phyloP scores from a whole-genome alignment of 2,797 vertebrate genomes.

The Manis javanica region DNA sequence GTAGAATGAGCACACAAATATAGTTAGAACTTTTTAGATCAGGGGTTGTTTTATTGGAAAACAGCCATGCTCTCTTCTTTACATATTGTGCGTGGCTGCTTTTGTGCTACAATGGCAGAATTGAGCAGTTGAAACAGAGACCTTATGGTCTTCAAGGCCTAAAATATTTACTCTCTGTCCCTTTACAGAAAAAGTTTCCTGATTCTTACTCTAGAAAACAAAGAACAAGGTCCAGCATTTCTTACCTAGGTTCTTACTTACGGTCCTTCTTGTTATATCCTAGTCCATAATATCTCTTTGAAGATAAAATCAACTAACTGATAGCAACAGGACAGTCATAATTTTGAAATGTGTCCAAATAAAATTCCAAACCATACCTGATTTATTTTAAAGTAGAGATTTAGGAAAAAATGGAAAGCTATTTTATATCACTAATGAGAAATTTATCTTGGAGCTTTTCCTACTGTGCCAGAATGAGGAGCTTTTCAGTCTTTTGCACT shows the following conservation, averaged over 20 bases:
- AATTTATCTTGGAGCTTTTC: constrained; percentile 56
- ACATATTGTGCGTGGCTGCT: background rate
- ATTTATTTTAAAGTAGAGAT: constrained; percentile 65
- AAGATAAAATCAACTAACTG: constrained; percentile 25
- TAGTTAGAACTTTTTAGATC: constrained; percentile 46
- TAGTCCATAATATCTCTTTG: background rate
- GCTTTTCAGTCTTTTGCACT: constrained; percentile 56
- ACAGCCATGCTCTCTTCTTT: background rate
- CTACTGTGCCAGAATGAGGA: background rate
- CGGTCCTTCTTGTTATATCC: background rate
- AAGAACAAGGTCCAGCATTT: constrained; percentile 18
- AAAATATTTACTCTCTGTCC: constrained; percentile 13
- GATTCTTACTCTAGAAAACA: background rate
- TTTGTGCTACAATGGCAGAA: background rate
- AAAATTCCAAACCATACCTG: constrained; percentile 13
- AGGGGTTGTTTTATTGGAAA: constrained; percentile 37
- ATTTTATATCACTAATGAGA: constrained; percentile 64
- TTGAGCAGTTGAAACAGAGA: background rate
- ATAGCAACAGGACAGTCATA: background rate
- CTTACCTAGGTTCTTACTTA: background rate
- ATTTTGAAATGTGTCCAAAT: constrained; percentile 54
- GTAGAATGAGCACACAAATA: constrained; percentile 12
- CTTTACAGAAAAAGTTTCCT: constrained; percentile 18
- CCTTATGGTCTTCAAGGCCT: background rate
- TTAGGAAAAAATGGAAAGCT: constrained; percentile 37